A percentile compares a stretch with the other conserved stretches of the same genome.
Conservation (phyloP, 23 tunicate genomes). For the Pegea sp. region DNA sequence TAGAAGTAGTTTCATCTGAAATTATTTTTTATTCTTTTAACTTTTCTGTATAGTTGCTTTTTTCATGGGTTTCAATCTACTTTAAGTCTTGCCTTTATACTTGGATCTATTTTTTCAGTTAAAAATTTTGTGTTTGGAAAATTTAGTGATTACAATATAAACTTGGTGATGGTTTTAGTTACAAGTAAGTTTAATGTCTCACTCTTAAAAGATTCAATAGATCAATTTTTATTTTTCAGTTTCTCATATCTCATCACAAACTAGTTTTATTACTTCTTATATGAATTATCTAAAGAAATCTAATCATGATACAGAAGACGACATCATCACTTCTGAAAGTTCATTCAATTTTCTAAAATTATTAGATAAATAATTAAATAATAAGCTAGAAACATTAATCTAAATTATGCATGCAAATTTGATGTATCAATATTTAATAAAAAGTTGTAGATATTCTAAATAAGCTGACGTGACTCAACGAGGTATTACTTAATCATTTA, state of each 20-base stretch:
- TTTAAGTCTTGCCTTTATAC: not conserved
- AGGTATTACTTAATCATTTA: not conserved
- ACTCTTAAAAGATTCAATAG: not conserved
- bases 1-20: not conserved
- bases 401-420: too few species aligned
- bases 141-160: not conserved
- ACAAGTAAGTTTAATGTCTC: not conserved
- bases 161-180: not conserved
- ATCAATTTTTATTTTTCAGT: not conserved
- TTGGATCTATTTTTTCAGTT: not conserved
- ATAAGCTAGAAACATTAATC: too few species aligned
- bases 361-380: too few species aligned
- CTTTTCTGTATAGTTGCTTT: not conserved
- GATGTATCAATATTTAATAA: too few species aligned
- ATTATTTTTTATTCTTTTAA: not conserved
- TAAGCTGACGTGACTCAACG: too few species aligned
- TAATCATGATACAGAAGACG: not conserved
- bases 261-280: not conserved
- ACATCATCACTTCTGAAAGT: not conserved
- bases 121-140: not conserved
- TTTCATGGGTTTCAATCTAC: not conserved
- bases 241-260: not conserved
- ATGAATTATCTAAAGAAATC: not conserved
- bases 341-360: not conserved
- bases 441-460: too few species aligned